These are phyloP conservation scores for Pasiphila rectangulata DNA, from an alignment of 2,888 invertebrate genomes.

Conservation along the genomic window DNA sequence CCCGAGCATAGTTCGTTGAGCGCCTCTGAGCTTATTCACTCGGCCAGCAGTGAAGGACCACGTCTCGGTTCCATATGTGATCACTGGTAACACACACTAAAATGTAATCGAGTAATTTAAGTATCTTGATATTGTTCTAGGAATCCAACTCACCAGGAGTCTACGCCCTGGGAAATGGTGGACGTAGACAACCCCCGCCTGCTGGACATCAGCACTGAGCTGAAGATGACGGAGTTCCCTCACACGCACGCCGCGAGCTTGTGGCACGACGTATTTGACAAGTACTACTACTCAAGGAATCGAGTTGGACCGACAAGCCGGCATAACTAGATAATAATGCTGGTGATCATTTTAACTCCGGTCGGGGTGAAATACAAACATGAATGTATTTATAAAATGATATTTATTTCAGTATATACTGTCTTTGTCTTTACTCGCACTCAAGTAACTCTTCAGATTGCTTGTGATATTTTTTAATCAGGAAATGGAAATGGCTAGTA, in stretches of 20 bases:
- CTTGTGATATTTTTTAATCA: not conserved
- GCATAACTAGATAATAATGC: too few relatives aligned
- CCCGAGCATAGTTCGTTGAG: too few relatives aligned
- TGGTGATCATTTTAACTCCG: too few relatives aligned
- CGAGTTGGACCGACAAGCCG: conserved; percentile 19
- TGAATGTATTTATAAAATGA: too few relatives aligned
- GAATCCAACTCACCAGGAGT: conserved; percentile 23
- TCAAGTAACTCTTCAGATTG: not conserved
- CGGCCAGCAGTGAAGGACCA: too few relatives aligned
- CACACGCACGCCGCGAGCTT: conserved; percentile 37
- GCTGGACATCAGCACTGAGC: conserved; percentile 52
- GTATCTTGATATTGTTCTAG: conserved; percentile 21
- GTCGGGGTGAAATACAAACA: too few relatives aligned
- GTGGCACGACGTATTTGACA: conserved; percentile 69
- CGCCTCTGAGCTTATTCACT: too few relatives aligned
- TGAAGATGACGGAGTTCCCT: conserved; percentile 55
- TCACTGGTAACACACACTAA: too few relatives aligned
- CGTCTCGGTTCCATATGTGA: too few relatives aligned
- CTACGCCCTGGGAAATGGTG: conserved; percentile 48
- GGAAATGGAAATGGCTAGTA: not conserved
- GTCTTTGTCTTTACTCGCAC: too few relatives aligned
- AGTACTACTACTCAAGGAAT: conserved; percentile 54
- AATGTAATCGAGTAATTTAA: too few relatives aligned
- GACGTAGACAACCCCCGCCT: conserved; percentile 44
- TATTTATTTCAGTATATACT: too few relatives aligned